A percentile compares a stretch with the other conserved stretches of the same genome.
These are phyloP conservation scores for Battus philenor DNA, from an alignment of 1,140 invertebrate species.

Conservation along the genomic window DNA sequence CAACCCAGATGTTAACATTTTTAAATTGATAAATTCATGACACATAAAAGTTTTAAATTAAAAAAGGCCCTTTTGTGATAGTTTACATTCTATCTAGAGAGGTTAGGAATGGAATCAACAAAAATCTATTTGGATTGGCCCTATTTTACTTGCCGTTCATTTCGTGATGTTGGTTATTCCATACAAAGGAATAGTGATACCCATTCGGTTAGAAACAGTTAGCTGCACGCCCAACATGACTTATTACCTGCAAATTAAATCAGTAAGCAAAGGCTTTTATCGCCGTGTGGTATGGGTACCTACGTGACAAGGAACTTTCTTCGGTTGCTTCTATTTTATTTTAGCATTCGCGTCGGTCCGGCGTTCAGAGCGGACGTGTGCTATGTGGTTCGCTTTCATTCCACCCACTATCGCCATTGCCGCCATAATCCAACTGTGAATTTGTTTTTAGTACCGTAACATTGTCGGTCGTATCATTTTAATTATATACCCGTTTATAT, in stretches of 20 bases:
- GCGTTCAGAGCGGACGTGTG: constrained; percentile 44
- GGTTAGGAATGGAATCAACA: too few relatives aligned
- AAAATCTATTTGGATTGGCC: too few relatives aligned
- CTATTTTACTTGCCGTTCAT: too few relatives aligned
- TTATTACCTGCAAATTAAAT: constrained; percentile 53
- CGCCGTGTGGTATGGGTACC: constrained; percentile 20
- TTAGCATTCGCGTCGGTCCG: constrained; percentile 56
- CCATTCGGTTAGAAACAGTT: constrained; percentile 31
- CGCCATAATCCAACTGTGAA: constrained; percentile 52
- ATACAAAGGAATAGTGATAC: constrained; percentile 20
- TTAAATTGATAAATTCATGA: too few relatives aligned
- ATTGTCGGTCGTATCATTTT: constrained; percentile 25
- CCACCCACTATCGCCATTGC: constrained; percentile 29
- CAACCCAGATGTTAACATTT: too few relatives aligned
- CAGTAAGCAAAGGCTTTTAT: constrained; percentile 52
- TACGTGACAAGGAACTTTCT: constrained; percentile 68
- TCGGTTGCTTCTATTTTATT: constrained; percentile 43
- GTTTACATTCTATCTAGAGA: too few relatives aligned
- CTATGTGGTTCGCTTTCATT: constrained; percentile 20
- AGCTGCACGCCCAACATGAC: constrained; percentile 38
- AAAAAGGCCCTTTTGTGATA: too few relatives aligned
- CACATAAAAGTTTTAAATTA: too few relatives aligned
- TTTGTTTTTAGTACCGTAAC: constrained; percentile 41
- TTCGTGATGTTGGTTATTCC: too few relatives aligned
- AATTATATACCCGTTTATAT: constrained; percentile 31